Conservation (phyloP, 2,888 invertebrate species). For the Callimorpha dominula region DNA sequence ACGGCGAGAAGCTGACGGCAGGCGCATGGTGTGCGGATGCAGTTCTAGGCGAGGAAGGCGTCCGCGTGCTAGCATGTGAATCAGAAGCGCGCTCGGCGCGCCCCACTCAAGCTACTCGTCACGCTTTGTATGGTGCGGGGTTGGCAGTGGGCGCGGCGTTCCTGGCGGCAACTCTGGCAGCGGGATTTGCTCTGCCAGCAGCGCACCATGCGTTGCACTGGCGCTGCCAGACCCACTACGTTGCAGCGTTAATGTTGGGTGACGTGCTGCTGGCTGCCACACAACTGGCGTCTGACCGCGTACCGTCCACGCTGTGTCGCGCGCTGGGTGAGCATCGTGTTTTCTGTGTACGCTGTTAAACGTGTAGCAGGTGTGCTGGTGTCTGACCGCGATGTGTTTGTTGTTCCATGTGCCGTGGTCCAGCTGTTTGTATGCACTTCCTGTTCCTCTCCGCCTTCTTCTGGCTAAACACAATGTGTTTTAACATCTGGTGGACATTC, state of each 20-base stretch:
- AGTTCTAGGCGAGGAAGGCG: slow-evolving; percentile 69
- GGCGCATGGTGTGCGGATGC: slow-evolving; percentile 85
- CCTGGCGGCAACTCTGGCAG: slow-evolving; percentile 92
- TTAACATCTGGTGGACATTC: slow-evolving; percentile 98
- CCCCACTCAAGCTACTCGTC: slow-evolving; percentile 85
- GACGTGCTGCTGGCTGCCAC: slow-evolving; percentile 92
- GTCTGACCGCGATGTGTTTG: slow-evolving; percentile 30
- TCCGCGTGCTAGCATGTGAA: slow-evolving; percentile 79
- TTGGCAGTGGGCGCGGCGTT: slow-evolving; percentile 93
- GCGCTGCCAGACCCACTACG: slow-evolving; percentile 95
- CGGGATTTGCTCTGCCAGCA: slow-evolving; percentile 92
- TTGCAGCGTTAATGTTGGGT: slow-evolving; percentile 93
- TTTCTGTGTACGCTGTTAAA: not conserved
- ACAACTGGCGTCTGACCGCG: slow-evolving; percentile 89
- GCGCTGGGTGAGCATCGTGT: slow-evolving; percentile 88
- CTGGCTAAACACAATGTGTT: slow-evolving; percentile 98
- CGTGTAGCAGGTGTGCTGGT: slow-evolving; percentile 11
- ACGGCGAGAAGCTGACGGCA: slow-evolving; percentile 74
- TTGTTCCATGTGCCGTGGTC: slow-evolving; percentile 67
- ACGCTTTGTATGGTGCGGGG: slow-evolving; percentile 92
- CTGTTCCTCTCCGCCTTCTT: slow-evolving; percentile 96
- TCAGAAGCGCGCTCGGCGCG: slow-evolving; percentile 81
- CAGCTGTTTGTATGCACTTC: slow-evolving; percentile 95
- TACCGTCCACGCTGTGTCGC: slow-evolving; percentile 88
- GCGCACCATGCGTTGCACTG: slow-evolving; percentile 95